Evolutionary conservation across 2,113 vertebrate genomes (phyloP).

Genomic region (Salvelinus fontinalis): DNA sequence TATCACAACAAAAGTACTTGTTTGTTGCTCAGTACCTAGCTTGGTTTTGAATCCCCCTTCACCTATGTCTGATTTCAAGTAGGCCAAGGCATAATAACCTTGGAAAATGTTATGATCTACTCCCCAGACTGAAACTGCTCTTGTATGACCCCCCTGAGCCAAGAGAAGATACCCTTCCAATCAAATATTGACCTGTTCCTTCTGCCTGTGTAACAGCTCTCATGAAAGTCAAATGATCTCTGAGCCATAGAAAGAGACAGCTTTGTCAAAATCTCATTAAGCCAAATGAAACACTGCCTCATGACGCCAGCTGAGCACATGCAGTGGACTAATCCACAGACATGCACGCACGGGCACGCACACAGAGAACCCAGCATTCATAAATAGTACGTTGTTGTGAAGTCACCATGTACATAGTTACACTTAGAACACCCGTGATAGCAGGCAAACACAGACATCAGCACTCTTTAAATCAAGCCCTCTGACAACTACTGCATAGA

Average conservation of each 20-base stretch:
- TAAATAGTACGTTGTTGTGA: conserved; percentile 12
- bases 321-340: conserved; percentile 56
- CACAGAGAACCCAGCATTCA: too few species aligned
- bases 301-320: conserved; percentile 72
- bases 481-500: conserved; percentile 45
- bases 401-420: neutral
- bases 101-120: neutral
- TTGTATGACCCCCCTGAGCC: neutral
- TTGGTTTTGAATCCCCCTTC: neutral
- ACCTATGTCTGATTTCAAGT: neutral
- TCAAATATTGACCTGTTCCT: conserved; percentile 59
- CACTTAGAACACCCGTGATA: neutral
- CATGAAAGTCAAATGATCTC: conserved; percentile 59
- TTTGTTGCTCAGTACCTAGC: neutral
- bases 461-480: conserved; percentile 14
- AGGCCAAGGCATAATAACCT: neutral
- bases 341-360: conserved; percentile 6
- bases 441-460: conserved; percentile 27
- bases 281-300: conserved; percentile 71
- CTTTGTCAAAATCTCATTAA: conserved; percentile 78
- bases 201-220: conserved; percentile 29
- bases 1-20: neutral
- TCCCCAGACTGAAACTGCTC: neutral
- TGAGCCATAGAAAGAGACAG: conserved; percentile 41
- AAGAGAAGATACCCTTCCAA: conserved; percentile 8